phyloP scores from a whole-genome alignment of 2,113 vertebrate genomes.

The Erythrolamprus reginae region DNA sequence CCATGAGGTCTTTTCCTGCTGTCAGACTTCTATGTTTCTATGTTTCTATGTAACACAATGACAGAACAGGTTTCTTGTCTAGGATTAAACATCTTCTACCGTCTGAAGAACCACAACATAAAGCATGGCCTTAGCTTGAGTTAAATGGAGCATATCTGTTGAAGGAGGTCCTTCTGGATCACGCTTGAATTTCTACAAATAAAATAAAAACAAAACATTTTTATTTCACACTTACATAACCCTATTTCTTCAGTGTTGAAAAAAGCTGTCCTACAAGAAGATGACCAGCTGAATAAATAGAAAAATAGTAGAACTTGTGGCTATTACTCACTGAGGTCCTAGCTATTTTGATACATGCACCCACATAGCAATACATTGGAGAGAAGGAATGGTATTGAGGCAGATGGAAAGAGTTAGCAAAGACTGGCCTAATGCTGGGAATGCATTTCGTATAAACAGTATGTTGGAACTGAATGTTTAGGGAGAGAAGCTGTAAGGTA shows the following conservation, averaged over 20 bases:
- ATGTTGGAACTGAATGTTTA: conserved; percentile 29
- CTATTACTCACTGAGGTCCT: conserved; percentile 38
- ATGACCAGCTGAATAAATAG: conserved; percentile 62
- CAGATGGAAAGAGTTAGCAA: conserved; percentile 35
- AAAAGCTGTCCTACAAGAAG: conserved; percentile 27
- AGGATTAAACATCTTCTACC: conserved; percentile 21
- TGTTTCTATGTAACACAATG: neutral
- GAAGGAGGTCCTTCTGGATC: conserved; percentile 42
- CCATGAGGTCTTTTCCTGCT: too few relatives aligned
- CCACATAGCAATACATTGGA: conserved; percentile 35
- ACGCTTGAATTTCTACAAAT: conserved; percentile 40
- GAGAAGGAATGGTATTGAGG: conserved; percentile 32
- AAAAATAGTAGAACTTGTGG: conserved; percentile 50
- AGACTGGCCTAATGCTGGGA: conserved; percentile 37
- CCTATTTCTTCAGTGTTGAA: conserved; percentile 43
- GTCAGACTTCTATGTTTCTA: too few relatives aligned
- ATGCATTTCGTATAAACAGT: conserved; percentile 49
- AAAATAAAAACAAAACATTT: conserved; percentile 9
- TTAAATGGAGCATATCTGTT: conserved; percentile 39
- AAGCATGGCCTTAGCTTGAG: conserved; percentile 29
- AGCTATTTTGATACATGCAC: conserved; percentile 54
- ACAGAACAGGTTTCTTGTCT: neutral
- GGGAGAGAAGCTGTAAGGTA: conserved; percentile 32
- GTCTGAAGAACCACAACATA: conserved; percentile 39
- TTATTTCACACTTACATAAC: conserved; percentile 53